Evolutionary conservation across 2,113 vertebrate genomes (phyloP).

Genomic region (Murina feae): DNA sequence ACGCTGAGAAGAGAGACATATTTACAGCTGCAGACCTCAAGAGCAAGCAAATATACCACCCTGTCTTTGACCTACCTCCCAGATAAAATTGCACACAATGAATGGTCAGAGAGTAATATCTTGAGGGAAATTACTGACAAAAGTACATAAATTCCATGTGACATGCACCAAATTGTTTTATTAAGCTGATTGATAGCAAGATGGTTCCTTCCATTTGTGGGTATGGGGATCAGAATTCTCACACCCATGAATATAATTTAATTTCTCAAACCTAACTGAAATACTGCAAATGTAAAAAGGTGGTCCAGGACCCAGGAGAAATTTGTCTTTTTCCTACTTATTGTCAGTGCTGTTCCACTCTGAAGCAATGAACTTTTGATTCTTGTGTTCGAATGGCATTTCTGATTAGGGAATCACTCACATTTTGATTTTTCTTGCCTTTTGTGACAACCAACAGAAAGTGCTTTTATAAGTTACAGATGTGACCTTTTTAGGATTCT

Average conservation of each 20-base stretch:
- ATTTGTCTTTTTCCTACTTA: conserved; percentile 38
- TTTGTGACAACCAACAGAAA: conserved; percentile 43
- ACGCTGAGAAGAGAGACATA: too few relatives aligned
- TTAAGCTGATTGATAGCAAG: neutral
- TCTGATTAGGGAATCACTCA: neutral
- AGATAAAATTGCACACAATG: neutral
- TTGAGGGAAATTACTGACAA: conserved; percentile 27
- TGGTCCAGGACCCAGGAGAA: neutral
- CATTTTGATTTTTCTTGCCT: conserved; percentile 43
- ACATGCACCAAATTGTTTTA: neutral
- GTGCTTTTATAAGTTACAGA: conserved; percentile 42
- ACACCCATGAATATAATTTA: conserved; percentile 54
- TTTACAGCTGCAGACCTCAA: neutral
- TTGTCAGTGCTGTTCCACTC: neutral
- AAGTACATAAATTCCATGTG: conserved; percentile 44
- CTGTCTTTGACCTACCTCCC: neutral
- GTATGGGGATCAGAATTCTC: conserved; percentile 29
- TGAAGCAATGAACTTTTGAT: neutral
- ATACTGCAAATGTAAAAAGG: conserved; percentile 20
- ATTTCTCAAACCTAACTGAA: conserved; percentile 45
- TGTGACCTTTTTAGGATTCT: conserved; percentile 72
- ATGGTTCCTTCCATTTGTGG: conserved; percentile 11
- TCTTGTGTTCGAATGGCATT: conserved; percentile 23
- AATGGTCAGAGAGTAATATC: neutral
- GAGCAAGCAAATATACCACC: neutral